phyloP scores from a whole-genome alignment of 1,140 invertebrate genomes.

The Bombyx mandarina region DNA sequence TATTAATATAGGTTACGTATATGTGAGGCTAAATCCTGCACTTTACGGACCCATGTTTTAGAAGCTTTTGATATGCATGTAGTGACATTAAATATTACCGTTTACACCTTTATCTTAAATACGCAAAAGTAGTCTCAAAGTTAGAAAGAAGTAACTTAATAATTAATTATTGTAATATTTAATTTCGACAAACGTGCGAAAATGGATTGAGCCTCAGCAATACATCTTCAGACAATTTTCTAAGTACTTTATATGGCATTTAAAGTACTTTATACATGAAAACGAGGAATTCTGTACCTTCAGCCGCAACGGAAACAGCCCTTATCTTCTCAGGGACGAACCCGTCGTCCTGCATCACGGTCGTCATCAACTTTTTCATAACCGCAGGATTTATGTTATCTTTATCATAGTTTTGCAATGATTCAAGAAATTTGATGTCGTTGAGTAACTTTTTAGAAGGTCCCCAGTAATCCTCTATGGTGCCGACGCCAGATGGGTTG shows the following conservation, averaged over 20 bases:
- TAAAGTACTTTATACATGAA: not conserved
- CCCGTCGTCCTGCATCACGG: constrained; percentile 84
- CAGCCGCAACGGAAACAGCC: constrained; percentile 81
- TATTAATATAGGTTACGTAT: too few species aligned
- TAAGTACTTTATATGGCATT: too few species aligned
- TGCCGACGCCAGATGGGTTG: constrained; percentile 83
- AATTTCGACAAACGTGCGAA: too few species aligned
- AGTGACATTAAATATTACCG: too few species aligned
- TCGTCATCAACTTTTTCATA: constrained; percentile 88
- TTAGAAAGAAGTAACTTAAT: too few species aligned
- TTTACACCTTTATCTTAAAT: too few species aligned
- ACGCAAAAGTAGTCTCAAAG: too few species aligned
- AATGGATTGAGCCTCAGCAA: too few species aligned
- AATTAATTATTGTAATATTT: too few species aligned
- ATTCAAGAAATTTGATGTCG: constrained; percentile 91
- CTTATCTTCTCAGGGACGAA: constrained; percentile 95
- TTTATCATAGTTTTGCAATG: constrained; percentile 90
- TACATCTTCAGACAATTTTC: too few species aligned
- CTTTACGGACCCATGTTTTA: not conserved
- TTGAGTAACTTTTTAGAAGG: constrained; percentile 91
- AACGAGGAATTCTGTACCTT: constrained; percentile 64
- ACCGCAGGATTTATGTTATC: constrained; percentile 88
- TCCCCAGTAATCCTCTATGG: constrained; percentile 93
- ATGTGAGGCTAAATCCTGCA: too few species aligned
- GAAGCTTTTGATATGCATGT: not conserved